These are phyloP conservation scores for Anas flavirostris DNA, from an alignment of 2,797 vertebrate genomes.

Conservation along the genomic window DNA sequence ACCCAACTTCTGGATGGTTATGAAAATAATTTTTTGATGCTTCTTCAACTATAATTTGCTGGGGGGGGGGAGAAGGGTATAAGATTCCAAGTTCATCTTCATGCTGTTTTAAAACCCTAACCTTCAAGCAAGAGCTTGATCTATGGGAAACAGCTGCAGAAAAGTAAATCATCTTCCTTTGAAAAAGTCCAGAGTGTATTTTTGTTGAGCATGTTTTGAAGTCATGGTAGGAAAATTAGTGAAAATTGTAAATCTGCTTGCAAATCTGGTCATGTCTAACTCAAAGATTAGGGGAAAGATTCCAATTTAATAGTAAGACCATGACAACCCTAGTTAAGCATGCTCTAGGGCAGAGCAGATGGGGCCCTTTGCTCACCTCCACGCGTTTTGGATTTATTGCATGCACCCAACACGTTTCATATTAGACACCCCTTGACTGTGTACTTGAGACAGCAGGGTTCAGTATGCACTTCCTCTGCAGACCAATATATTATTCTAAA, in stretches of 20 bases:
- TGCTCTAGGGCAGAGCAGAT: constrained; percentile 72
- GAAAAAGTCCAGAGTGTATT: constrained; percentile 70
- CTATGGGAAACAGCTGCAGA: constrained; percentile 82
- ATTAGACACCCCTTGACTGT: constrained; percentile 77
- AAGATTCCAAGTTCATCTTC: constrained; percentile 69
- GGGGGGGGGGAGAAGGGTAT: neutral
- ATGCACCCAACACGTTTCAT: constrained; percentile 68
- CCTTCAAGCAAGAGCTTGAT: constrained; percentile 71
- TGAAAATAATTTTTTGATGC: constrained; percentile 66
- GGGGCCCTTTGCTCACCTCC: constrained; percentile 63
- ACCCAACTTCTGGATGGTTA: constrained; percentile 59
- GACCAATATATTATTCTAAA: constrained; percentile 83
- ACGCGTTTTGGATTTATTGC: constrained; percentile 72
- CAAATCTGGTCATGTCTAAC: constrained; percentile 77
- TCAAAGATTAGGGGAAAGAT: constrained; percentile 74
- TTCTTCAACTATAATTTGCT: constrained; percentile 71
- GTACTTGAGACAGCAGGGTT: constrained; percentile 75
- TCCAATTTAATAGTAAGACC: constrained; percentile 76
- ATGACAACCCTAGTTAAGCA: constrained; percentile 75
- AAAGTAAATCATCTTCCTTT: constrained; percentile 73
- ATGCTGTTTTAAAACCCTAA: constrained; percentile 66
- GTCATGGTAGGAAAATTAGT: constrained; percentile 79
- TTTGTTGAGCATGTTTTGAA: constrained; percentile 75
- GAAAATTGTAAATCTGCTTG: constrained; percentile 80
- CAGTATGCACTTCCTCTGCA: constrained; percentile 76